Conservation (phyloP, 2,797 vertebrate species). For the Aselliscus stoliczkanus region DNA sequence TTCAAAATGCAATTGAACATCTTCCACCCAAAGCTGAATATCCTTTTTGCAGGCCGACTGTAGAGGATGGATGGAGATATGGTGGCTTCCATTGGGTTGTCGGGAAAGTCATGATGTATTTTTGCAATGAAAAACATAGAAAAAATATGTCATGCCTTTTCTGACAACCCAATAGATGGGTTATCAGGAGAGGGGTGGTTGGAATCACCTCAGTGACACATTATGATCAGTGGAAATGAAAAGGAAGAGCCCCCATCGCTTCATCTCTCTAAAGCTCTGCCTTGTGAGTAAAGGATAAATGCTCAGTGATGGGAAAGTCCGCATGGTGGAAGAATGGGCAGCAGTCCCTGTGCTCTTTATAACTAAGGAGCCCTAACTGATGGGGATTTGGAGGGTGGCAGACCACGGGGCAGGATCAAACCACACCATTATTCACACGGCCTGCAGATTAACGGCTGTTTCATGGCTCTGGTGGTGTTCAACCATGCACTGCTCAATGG, state of each 20-base stretch:
- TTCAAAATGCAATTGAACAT: neutral
- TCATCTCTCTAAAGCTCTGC: neutral
- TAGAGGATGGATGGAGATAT: rapidly evolving
- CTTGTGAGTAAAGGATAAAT: too few species aligned
- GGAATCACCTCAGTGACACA: neutral
- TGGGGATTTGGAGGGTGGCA: rapidly evolving
- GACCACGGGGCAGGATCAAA: too few species aligned
- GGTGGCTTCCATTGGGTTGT: rapidly evolving
- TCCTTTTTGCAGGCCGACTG: neutral
- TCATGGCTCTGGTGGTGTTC: neutral
- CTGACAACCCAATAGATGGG: too few species aligned
- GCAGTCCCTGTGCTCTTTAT: neutral
- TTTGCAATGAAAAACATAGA: too few species aligned
- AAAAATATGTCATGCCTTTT: too few species aligned
- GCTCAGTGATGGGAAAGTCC: too few species aligned
- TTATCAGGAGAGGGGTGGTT: rapidly evolving
- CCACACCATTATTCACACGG: rapidly evolving
- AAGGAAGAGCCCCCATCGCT: neutral
- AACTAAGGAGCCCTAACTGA: neutral
- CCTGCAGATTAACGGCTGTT: rapidly evolving
- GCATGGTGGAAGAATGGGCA: rapidly evolving
- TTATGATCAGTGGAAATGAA: neutral
- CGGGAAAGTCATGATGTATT: too few species aligned
- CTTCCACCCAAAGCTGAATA: neutral
- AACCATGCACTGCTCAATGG: neutral